Conservation (phyloP, 2,113 vertebrate species). For the Rhinichthys klamathensis region DNA sequence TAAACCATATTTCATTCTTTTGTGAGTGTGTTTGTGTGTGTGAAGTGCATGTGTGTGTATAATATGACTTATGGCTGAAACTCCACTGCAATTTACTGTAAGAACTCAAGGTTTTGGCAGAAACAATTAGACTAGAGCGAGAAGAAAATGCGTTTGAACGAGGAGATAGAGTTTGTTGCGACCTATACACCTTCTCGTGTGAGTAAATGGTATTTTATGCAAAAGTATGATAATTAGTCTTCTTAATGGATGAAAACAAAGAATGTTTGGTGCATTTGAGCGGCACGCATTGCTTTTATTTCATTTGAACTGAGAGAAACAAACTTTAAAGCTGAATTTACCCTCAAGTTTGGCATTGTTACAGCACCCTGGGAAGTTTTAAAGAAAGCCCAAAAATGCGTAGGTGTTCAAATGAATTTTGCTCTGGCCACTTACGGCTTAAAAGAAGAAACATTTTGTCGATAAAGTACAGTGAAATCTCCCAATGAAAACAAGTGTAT, state of each 20-base stretch:
- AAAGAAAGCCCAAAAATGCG: conserved; percentile 28
- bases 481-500: conserved; percentile 50
- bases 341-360: conserved; percentile 54
- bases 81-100: conserved; percentile 57
- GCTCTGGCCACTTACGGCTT: conserved; percentile 24
- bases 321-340: neutral
- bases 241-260: neutral
- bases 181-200: conserved; percentile 1
- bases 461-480: conserved; percentile 46
- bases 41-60: conserved; percentile 31
- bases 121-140: conserved; percentile 44
- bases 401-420: conserved; percentile 7
- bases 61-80: conserved; percentile 92
- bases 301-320: neutral
- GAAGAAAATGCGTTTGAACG: neutral
- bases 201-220: conserved; percentile 5
- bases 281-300: neutral
- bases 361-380: conserved; percentile 42
- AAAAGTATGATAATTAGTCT: neutral
- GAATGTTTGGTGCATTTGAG: neutral
- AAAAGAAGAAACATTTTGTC: conserved; percentile 47
- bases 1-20: conserved; percentile 89
- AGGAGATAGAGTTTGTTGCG: neutral
- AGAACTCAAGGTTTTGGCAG: conserved; percentile 29
- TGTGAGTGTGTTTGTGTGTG: conserved; percentile 60